phyloP scores from a whole-genome alignment of 1,140 invertebrate genomes.

The Leguminivora glycinivorella region DNA sequence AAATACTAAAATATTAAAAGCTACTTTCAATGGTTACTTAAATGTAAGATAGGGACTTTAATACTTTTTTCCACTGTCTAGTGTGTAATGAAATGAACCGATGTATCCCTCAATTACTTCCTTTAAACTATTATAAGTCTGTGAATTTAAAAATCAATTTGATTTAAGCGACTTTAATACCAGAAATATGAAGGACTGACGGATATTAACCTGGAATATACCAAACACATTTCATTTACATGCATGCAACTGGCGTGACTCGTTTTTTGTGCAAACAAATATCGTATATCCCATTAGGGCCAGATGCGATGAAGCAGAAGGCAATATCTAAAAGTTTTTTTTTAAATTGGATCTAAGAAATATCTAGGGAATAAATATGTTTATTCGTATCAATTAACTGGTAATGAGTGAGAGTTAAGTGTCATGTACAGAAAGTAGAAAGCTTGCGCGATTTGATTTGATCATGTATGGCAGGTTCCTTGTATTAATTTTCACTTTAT shows the following conservation, averaged over 20 bases:
- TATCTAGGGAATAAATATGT: too few relatives aligned
- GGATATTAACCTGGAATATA: not conserved
- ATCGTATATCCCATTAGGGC: slow-evolving; percentile 6
- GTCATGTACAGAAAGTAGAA: not conserved
- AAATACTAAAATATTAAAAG: too few relatives aligned
- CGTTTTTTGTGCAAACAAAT: slow-evolving; percentile 10
- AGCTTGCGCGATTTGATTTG: not conserved
- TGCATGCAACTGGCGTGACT: slow-evolving; percentile 7
- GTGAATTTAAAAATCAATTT: not conserved
- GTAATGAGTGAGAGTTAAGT: not conserved
- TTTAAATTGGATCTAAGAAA: slow-evolving; percentile 1
- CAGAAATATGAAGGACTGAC: slow-evolving; percentile 1
- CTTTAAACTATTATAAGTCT: too few relatives aligned
- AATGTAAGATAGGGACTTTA: too few relatives aligned
- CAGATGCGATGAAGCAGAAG: slow-evolving; percentile 5
- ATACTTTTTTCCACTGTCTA: too few relatives aligned
- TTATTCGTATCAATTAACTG: not conserved
- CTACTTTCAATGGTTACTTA: too few relatives aligned
- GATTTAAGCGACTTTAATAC: not conserved
- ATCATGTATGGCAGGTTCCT: too few relatives aligned
- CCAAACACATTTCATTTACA: slow-evolving; percentile 5
- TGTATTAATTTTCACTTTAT: too few relatives aligned
- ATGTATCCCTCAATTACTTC: too few relatives aligned
- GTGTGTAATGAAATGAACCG: too few relatives aligned
- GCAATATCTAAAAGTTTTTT: not conserved